Conservation (phyloP, 2,113 vertebrate species). For the Forbesichthys agassizii region DNA sequence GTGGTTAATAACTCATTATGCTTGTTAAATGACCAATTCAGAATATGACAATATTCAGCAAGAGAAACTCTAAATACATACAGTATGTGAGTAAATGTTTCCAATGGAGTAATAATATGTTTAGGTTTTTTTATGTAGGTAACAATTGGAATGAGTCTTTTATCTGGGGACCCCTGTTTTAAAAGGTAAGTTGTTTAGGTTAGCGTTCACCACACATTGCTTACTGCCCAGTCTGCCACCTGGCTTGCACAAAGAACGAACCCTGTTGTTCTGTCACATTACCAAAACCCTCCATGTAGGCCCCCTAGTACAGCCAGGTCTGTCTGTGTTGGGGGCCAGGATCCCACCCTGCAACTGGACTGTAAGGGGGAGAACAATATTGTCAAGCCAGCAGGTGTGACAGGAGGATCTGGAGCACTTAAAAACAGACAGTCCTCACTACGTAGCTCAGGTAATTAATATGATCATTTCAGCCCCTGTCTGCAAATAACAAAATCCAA, state of each 20-base stretch:
- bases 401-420: conserved; percentile 68
- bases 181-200: conserved; percentile 87
- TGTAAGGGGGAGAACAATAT: conserved; percentile 91
- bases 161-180: conserved; percentile 97
- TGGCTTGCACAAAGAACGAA: too few species aligned
- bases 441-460: conserved; percentile 83
- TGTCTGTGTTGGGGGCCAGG: conserved; percentile 87
- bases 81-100: not conserved
- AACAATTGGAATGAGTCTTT: conserved; percentile 94
- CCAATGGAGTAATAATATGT: not conserved
- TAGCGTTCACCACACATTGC: too few species aligned
- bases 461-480: not conserved
- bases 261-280: too few species aligned
- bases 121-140: conserved; percentile 73
- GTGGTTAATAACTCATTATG: too few species aligned
- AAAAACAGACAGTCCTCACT: conserved; percentile 82
- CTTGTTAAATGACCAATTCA: too few species aligned
- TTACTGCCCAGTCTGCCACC: too few species aligned
- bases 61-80: too few species aligned
- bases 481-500: not conserved
- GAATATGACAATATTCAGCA: too few species aligned
- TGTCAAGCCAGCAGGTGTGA: conserved; percentile 65
- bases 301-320: conserved; percentile 89
- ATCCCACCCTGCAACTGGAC: conserved; percentile 91
- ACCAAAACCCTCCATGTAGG: conserved; percentile 34